Evolutionary conservation across 2,113 vertebrate genomes (phyloP).

Genomic region (Brachirus orientalis): DNA sequence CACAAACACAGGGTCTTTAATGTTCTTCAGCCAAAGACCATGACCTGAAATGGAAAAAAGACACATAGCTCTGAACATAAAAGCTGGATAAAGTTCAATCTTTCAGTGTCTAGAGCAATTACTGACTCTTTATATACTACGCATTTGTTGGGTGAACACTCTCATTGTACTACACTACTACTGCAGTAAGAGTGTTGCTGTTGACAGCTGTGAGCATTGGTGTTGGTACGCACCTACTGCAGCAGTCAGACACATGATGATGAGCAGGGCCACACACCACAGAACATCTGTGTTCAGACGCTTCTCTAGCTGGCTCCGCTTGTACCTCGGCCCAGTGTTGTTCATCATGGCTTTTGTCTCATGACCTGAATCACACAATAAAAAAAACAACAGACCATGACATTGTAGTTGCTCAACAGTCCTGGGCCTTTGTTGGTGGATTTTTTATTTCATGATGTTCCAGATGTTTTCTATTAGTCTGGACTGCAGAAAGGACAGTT

Average conservation of each 20-base stretch:
- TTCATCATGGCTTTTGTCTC: slow-evolving; percentile 99
- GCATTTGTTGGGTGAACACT: too few species aligned
- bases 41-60: slow-evolving; percentile 84
- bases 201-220: too few species aligned
- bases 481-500: too few species aligned
- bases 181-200: too few species aligned
- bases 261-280: slow-evolving; percentile 91
- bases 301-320: slow-evolving; percentile 91
- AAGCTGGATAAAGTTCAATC: too few species aligned
- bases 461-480: too few species aligned
- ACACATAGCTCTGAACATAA: not conserved
- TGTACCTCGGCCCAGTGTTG: slow-evolving; percentile 90
- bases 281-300: slow-evolving; percentile 89
- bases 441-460: too few species aligned
- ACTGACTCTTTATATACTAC: not conserved
- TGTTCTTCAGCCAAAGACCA: slow-evolving; percentile 86
- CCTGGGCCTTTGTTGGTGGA: too few species aligned
- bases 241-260: slow-evolving; percentile 89
- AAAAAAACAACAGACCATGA: not conserved
- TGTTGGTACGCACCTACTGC: slow-evolving; percentile 85
- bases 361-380: slow-evolving; percentile 82
- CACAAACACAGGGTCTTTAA: slow-evolving; percentile 80
- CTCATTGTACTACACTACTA: too few species aligned
- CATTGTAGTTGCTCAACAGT: too few species aligned
- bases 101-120: not conserved